Evolutionary conservation across 2,888 invertebrate species (phyloP), one percentile per base, ranked within the genome.

Genomic region (Rhodophaea formosa): DNA sequence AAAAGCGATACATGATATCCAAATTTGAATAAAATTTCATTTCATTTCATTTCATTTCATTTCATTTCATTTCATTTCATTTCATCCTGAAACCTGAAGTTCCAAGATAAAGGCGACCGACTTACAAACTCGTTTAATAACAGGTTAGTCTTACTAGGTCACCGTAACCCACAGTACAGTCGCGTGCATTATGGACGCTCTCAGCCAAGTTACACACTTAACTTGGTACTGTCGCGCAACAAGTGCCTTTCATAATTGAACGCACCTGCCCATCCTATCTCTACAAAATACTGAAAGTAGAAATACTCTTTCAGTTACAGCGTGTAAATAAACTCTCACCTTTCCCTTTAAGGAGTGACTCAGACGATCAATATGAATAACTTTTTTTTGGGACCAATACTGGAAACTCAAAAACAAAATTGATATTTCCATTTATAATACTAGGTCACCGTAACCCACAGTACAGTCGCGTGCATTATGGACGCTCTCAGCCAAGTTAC

Each of bases 161-260:
- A 51, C 35, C 14, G 51, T 49, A 32, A 15, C 49, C 32, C 32
- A 8, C 15, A 15, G 49, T 51, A 51, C 51, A 51, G 10, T 51
- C 35, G 51, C 51, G 15, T 53, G 53, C 53, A 53, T 53, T 53
- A 43, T 43, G 30, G 30, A 53, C 30, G 30, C 44, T 44, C 43
- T 42, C 29, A 15, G 43, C 43, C 43, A 53, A 53, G 44, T 53
- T 43, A 43, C 43, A 53, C 53, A 53, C 53, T 53, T 30, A 53
- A 53, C 53, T 53, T 43, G 43, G 53, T 43, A 44, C 43, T 10
- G 30, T 30, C 35, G 51, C 35, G 30, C 53, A 53, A 53, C 53
- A 53, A 44, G 53, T 44, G 53, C 44, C 44, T 30, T 53, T 53
- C 53, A 53, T 53, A 53, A 53, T 53, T 53, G 30, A 53, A 53